Base-by-base conservation (phyloP, 1,140 invertebrate genomes). In the Drosophila tani region DNA sequence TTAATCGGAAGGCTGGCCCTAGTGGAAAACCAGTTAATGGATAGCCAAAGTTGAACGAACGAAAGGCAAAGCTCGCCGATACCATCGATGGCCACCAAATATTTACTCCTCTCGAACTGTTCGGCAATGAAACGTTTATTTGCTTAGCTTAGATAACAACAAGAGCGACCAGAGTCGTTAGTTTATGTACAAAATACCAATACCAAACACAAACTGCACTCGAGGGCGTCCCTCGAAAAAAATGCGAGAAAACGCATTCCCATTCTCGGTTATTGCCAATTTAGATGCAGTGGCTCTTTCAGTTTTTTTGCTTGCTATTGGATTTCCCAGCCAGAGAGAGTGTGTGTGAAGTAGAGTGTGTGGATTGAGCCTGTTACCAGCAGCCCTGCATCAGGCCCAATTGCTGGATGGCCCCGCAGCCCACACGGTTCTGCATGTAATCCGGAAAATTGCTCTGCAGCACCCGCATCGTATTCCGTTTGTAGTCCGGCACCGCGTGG, bases 361-460 rank as follows among this genome's bases (percentile, higher is more conserved):
- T 56, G 32, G 11, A 47, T 29, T 47, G 1, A 27, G 15, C 15
- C 56, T 29, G 11, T 53, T 77, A 93, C 91, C 88, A 93, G 53
- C 92, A 93, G 8, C 92, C 93, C 77, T 93, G 93, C 92, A 95
- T 93, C 21, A 94, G 62, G 15, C 75, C 91, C n/a, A 95, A 81
- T 15, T 94, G 93, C 69, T 95, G 95, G 14, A 94, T 92, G 32
- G 93, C 93, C 5, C 94, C 95, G 75, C 95, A 95, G 14, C 95
- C 95, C 15, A 95, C 94, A 11, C 93, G 94, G 57, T 94, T 94
- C 55, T 94, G 93, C 81, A 95, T 94, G 77, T 93, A 96, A 91
- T 95, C 95, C 0, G 93, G 94, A 82, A 95, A 95, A 81, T 95
- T 95, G 53, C 94, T 94, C 77, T 95, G 94, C 43, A 96, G 81